A percentile compares a stretch with the other conserved stretches of the same genome.
These are phyloP conservation scores for Triplophysa bombifrons DNA, from an alignment of 2,797 vertebrate genomes.

Conservation along the genomic window DNA sequence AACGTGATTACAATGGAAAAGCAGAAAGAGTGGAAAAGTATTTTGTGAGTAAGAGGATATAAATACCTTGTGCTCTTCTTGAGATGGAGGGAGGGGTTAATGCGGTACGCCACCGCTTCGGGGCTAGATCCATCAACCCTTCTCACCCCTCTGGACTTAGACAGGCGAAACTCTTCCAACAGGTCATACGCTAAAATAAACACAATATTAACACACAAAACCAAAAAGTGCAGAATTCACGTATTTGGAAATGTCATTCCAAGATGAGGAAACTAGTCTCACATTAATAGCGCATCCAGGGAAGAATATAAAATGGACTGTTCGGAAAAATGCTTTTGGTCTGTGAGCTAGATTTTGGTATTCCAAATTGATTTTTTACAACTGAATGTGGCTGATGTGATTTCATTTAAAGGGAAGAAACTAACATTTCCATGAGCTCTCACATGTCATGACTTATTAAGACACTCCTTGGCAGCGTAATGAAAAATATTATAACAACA, in stretches of 20 bases:
- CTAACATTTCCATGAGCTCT: background rate
- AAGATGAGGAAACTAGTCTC: background rate
- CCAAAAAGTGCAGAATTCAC: background rate
- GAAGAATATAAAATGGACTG: background rate
- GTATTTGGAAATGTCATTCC: background rate
- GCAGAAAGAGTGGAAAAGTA: conserved; percentile 47
- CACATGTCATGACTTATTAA: conserved; percentile 15
- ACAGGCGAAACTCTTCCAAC: conserved; percentile 76
- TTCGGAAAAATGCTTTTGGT: no score
- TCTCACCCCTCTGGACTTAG: conserved; percentile 67
- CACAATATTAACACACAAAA: conserved; percentile 16
- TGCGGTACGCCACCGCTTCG: conserved; percentile 68
- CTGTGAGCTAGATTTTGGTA: background rate
- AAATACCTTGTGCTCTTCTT: conserved; percentile 74
- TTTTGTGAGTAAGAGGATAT: conserved; percentile 16
- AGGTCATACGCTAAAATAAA: conserved; percentile 72
- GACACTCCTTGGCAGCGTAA: background rate
- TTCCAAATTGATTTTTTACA: background rate
- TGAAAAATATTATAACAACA: background rate
- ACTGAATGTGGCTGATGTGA: background rate
- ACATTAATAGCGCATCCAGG: background rate
- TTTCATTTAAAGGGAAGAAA: background rate
- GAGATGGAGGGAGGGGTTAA: conserved; percentile 73
- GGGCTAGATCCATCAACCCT: conserved; percentile 73
- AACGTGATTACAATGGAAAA: conserved; percentile 48